Evolutionary conservation across 2,797 vertebrate genomes (phyloP), one percentile per base, ranked within the genome.

Genomic region (Labroides dimidiatus): DNA sequence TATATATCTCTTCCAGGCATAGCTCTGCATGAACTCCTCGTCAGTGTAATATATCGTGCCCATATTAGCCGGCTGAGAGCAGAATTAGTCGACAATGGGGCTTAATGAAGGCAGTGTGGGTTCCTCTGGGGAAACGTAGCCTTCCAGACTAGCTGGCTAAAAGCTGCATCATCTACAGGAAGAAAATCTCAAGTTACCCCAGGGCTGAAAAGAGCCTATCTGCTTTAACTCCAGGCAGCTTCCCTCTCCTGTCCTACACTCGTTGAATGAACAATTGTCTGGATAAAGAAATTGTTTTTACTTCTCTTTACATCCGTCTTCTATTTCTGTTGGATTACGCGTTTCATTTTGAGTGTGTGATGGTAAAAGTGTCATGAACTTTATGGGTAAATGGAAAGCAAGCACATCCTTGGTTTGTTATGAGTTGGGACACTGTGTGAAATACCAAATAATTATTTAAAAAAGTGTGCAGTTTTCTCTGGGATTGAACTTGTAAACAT

Each of bases 111-210:
- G 51, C 56, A 57, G 59, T n/a, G 12, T 15, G n/a, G 69, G 39
- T 51, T 82, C 84, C 72, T 72, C 33, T 16, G 30, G 72, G 70
- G 60, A 61, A 60, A 63, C 1, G 21, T 8, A 42, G 70, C 62
- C 63, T 71, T 57, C 50, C 60, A 71, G 68, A 57, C 55, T 55
- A 47, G 65, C 62, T 57, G 65, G 64, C 55, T 75, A 52, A 68
- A 79, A 78, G 68, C 64, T 71, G 75, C 70, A 77, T 64, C 72
- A 60, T 77, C 48, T 24, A 47, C 56, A 59, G 65, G 54, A 58
- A 61, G 51, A 49, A 72, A 67, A 74, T 79, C 76, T 86, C 63
- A 71, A 61, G 69, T 76, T 80, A 75, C 65, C 70, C n/a, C 0
- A 19, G 72, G 72, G 74, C 49, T 9, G 30, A 70, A 12, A 61